phyloP scores from a whole-genome alignment of 2,888 invertebrate species.

The Macrosiphum euphorbiae region DNA sequence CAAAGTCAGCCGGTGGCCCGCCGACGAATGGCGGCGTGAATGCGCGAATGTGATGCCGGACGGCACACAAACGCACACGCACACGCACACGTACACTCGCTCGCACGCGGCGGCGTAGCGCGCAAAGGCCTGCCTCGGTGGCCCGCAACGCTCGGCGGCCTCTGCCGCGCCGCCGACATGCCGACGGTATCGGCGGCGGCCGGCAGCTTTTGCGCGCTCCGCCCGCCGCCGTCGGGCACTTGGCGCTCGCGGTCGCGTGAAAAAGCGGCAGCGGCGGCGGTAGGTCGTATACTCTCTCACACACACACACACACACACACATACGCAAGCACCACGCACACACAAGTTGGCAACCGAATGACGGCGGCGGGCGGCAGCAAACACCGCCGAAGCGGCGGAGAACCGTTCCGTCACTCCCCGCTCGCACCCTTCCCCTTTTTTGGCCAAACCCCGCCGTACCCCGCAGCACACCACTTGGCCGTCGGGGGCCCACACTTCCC shows the following conservation, averaged over 20 bases:
- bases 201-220: slow-evolving; percentile 28
- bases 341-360: slow-evolving; percentile 63
- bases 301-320: not conserved
- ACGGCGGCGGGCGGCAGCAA: slow-evolving; percentile 37
- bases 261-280: slow-evolving; percentile 37
- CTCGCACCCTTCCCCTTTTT: slow-evolving; percentile 34
- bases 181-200: slow-evolving; percentile 20
- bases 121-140: slow-evolving; percentile 38
- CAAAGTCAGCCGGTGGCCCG: slow-evolving; percentile 42
- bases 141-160: slow-evolving; percentile 28
- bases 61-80: not conserved
- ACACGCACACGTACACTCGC: not conserved
- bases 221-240: slow-evolving; percentile 28
- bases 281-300: not conserved
- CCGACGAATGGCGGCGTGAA: slow-evolving; percentile 41
- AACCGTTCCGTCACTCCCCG: slow-evolving; percentile 35
- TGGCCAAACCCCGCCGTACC: not conserved
- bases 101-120: not conserved
- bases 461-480: not conserved
- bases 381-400: slow-evolving; percentile 19
- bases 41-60: slow-evolving; percentile 39
- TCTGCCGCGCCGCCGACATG: not conserved
- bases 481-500: not conserved
- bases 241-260: slow-evolving; percentile 46
- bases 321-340: not conserved